phyloP scores from a whole-genome alignment of 2,113 vertebrate species.

The Aramus guarauna region DNA sequence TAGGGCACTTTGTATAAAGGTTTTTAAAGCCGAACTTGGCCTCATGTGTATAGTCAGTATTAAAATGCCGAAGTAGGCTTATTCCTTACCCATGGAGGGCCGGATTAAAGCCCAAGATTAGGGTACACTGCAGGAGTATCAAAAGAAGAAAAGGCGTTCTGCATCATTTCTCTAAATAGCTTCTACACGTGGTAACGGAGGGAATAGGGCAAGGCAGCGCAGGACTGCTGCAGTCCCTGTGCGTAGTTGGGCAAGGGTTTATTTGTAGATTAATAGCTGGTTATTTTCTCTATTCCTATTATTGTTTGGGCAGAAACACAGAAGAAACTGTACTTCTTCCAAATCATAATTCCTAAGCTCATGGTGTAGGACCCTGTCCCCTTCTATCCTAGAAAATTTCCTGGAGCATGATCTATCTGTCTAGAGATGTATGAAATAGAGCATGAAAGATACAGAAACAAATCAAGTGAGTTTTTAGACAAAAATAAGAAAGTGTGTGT shows the following conservation, averaged over 20 bases:
- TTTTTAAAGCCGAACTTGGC: neutral
- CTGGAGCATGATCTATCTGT: neutral
- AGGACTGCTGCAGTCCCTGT: neutral
- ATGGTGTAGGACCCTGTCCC: neutral
- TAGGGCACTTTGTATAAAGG: neutral
- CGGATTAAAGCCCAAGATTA: neutral
- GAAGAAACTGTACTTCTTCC: neutral
- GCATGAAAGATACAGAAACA: neutral
- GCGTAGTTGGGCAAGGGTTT: neutral
- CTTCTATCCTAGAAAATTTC: neutral
- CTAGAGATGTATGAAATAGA: neutral
- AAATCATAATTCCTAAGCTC: neutral
- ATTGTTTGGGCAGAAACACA: neutral
- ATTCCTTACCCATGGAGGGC: neutral
- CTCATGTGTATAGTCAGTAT: neutral
- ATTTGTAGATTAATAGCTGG: neutral
- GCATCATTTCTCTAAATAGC: neutral
- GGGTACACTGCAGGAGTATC: neutral
- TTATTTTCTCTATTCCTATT: neutral
- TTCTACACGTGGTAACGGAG: rapidly evolving
- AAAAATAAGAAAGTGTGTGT: neutral
- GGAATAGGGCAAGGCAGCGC: neutral
- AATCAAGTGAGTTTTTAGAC: neutral
- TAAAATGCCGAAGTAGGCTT: neutral
- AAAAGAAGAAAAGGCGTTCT: neutral